Evolutionary conservation across 92 coral and sea anemone species (phyloP).

Genomic region (Meandrina meandrites): DNA sequence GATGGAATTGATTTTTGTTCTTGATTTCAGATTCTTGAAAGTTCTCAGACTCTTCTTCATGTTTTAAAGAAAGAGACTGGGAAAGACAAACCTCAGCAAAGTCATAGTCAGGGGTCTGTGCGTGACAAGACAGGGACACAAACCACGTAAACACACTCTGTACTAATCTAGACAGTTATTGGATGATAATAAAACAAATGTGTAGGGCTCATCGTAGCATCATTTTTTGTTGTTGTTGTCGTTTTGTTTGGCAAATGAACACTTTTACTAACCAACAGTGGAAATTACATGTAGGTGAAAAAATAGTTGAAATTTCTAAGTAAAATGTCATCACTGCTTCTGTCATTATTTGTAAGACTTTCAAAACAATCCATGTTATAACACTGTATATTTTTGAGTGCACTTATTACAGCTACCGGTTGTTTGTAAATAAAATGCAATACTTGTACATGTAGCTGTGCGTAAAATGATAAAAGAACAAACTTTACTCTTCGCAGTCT

Average conservation of each 20-base stretch:
- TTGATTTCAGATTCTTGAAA: constrained; percentile 84
- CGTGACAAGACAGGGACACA: constrained; percentile 76
- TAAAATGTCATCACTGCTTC: background rate
- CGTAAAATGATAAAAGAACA: background rate
- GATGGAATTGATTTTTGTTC: background rate
- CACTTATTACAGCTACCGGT: background rate
- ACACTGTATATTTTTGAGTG: background rate
- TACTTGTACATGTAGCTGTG: background rate
- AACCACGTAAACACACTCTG: constrained; percentile 33
- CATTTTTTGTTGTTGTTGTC: too few relatives aligned
- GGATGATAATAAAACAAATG: background rate
- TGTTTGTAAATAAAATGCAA: background rate
- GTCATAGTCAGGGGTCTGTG: constrained; percentile 74
- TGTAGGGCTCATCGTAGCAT: background rate
- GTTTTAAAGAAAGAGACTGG: constrained; percentile 96
- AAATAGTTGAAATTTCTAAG: background rate
- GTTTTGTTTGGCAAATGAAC: background rate
- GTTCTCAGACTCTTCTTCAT: constrained; percentile 95
- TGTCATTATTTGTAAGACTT: background rate
- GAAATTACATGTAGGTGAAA: background rate
- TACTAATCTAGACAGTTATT: background rate
- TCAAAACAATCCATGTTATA: background rate
- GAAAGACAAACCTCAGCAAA: constrained; percentile 76
- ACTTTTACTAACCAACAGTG: background rate
- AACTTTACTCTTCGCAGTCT: background rate